phyloP scores from a whole-genome alignment of 2,113 vertebrate genomes.

The Clarias macrocephalus region DNA sequence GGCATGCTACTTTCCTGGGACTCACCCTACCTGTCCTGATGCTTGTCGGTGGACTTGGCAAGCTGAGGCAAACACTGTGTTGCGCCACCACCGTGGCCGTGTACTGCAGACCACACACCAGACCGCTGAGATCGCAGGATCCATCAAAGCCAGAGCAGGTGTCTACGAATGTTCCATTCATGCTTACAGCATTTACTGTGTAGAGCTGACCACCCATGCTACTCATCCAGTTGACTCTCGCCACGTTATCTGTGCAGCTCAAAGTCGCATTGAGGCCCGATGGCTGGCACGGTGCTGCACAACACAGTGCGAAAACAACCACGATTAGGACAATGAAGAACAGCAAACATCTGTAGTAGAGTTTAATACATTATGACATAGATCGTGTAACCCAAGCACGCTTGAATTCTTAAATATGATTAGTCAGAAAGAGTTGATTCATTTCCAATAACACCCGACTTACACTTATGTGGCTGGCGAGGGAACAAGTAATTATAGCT shows the following conservation, averaged over 20 bases:
- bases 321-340: background rate
- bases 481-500: background rate
- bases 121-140: slow-evolving; percentile 64
- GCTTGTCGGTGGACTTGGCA: slow-evolving; percentile 54
- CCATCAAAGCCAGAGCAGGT: slow-evolving; percentile 56
- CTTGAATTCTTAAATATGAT: background rate
- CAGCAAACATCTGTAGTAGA: background rate
- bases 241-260: slow-evolving; percentile 68
- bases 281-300: slow-evolving; percentile 69
- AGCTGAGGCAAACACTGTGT: slow-evolving; percentile 65
- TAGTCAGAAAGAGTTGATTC: background rate
- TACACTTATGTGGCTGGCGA: background rate
- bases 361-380: background rate
- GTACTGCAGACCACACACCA: slow-evolving; percentile 70
- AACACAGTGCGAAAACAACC: background rate
- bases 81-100: slow-evolving; percentile 63
- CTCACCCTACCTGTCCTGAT: slow-evolving; percentile 68
- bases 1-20: background rate
- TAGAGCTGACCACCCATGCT: slow-evolving; percentile 62
- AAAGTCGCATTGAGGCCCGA: slow-evolving; percentile 58
- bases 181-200: slow-evolving; percentile 57
- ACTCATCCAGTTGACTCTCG: slow-evolving; percentile 63
- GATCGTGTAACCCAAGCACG: background rate
- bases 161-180: slow-evolving; percentile 48
- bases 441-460: background rate